phyloP scores from a whole-genome alignment of 2,888 invertebrate genomes.

The Chromoteleia sp. region DNA sequence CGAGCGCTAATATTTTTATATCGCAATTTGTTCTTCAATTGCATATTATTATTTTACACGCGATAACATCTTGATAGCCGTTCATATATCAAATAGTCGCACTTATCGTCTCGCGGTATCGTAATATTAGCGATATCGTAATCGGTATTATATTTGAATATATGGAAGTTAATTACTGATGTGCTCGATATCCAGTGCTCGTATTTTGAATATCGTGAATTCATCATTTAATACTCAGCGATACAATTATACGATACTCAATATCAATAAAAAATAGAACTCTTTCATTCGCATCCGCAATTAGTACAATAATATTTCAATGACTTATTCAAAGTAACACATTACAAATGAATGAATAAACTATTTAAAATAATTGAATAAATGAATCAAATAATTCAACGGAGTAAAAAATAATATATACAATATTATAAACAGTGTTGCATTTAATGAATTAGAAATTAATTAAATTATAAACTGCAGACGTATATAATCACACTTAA shows the following conservation, averaged over 20 bases:
- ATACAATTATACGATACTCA: background rate
- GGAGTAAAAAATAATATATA: too few species aligned
- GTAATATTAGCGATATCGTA: slow-evolving; percentile 42
- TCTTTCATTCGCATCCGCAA: too few species aligned
- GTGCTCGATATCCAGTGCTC: slow-evolving; percentile 18
- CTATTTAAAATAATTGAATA: too few species aligned
- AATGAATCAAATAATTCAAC: too few species aligned
- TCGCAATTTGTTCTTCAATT: background rate
- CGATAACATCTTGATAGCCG: slow-evolving; percentile 24
- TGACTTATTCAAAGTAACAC: too few species aligned
- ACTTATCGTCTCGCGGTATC: slow-evolving; percentile 34
- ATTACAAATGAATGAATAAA: too few species aligned
- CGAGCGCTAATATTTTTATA: slow-evolving; percentile 2
- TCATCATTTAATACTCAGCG: background rate
- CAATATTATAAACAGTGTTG: too few species aligned
- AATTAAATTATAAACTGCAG: too few species aligned
- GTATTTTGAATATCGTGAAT: slow-evolving; percentile 29
- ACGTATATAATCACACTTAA: too few species aligned
- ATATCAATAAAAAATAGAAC: background rate
- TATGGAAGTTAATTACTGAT: slow-evolving; percentile 47
- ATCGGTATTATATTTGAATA: slow-evolving; percentile 47
- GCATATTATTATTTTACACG: slow-evolving; percentile 3
- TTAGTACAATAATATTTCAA: too few species aligned
- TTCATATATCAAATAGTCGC: slow-evolving; percentile 43
- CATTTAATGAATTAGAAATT: too few species aligned